Percentiles rank a stretch among this genome's conserved stretches.
phyloP scores from a whole-genome alignment of 2,888 invertebrate genomes.

The Molorchus minor region DNA sequence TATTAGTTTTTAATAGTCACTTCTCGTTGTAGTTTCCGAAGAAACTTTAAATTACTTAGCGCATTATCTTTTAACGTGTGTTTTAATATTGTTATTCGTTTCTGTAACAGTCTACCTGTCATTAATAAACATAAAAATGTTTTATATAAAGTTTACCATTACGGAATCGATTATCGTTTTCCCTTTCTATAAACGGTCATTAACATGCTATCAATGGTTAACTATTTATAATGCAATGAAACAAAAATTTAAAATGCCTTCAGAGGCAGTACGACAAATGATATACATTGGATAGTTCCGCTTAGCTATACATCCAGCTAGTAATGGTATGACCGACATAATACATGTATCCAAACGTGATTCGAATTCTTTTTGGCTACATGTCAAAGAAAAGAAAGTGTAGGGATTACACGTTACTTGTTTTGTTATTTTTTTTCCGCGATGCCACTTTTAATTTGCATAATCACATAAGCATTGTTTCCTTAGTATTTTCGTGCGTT shows the following conservation, averaged over 20 bases:
- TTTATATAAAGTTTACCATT: not conserved
- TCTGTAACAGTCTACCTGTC: too few species aligned
- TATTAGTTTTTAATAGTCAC: too few species aligned
- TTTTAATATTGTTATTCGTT: too few species aligned
- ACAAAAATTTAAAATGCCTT: conserved; percentile 26
- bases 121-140: not conserved
- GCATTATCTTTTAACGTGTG: too few species aligned
- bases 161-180: conserved; percentile 20
- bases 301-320: conserved; percentile 22
- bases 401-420: conserved; percentile 19
- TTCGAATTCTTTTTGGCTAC: conserved; percentile 26
- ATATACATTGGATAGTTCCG: conserved; percentile 20
- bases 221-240: conserved; percentile 22
- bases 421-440: not conserved
- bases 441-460: too few species aligned
- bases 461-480: too few species aligned
- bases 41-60: too few species aligned
- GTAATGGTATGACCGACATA: conserved; percentile 38
- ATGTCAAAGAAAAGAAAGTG: conserved; percentile 35
- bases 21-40: too few species aligned
- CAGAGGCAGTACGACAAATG: conserved; percentile 1
- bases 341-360: conserved; percentile 23
- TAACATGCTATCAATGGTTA: conserved; percentile 23
- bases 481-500: too few species aligned
- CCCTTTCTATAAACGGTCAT: conserved; percentile 30